Conservation (phyloP, 2,797 vertebrate species). For the Enteromius fasciolatus region DNA sequence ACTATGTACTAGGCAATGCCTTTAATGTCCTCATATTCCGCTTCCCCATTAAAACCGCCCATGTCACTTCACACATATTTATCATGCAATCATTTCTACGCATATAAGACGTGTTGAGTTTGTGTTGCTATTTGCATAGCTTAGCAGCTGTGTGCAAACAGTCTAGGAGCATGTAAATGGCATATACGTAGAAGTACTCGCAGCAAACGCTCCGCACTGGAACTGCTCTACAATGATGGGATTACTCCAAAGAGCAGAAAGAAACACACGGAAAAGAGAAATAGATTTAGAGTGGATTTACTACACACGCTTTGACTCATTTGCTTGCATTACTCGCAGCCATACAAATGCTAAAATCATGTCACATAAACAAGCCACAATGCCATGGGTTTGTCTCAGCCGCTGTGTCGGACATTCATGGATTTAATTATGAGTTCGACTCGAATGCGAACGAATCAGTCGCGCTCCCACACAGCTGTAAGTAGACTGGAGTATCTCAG, state of each 20-base stretch:
- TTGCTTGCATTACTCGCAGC: conserved; percentile 33
- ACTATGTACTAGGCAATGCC: neutral
- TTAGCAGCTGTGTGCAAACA: conserved; percentile 14
- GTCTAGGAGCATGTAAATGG: conserved; percentile 22
- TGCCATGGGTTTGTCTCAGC: conserved; percentile 2
- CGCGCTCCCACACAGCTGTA: conserved; percentile 4
- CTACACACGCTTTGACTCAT: conserved; percentile 44
- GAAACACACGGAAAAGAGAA: conserved; percentile 19
- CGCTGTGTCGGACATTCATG: conserved; percentile 2
- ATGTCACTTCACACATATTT: conserved; percentile 1
- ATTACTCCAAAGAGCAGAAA: conserved; percentile 42
- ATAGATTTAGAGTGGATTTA: conserved; percentile 48
- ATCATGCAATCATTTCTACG: neutral
- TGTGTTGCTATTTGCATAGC: neutral
- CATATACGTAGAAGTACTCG: conserved; percentile 25
- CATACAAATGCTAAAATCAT: conserved; percentile 21
- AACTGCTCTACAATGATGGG: conserved; percentile 21
- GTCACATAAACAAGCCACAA: conserved; percentile 30
- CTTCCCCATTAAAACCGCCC: neutral
- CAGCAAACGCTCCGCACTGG: neutral
- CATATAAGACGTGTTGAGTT: neutral
- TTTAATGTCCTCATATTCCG: neutral
- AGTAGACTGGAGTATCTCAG: conserved; percentile 7
- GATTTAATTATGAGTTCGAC: conserved; percentile 17
- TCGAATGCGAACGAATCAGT: conserved; percentile 21